phyloP scores from a whole-genome alignment of 2,888 invertebrate species.

The Morpho helenor region DNA sequence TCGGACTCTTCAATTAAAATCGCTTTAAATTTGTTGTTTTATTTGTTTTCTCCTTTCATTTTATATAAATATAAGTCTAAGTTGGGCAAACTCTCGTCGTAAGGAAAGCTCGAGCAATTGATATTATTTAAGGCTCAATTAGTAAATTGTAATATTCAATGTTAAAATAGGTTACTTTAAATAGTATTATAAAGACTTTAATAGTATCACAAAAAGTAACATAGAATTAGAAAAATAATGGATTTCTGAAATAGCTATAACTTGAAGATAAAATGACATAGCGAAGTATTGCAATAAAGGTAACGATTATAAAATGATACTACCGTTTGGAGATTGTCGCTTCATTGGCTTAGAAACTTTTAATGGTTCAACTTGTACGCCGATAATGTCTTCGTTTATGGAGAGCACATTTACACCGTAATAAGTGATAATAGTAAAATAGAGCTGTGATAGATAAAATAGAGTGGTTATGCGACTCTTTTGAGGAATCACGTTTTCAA shows the following conservation, averaged over 20 bases:
- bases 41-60: constrained; percentile 42
- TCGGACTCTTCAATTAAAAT: constrained; percentile 72
- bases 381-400: constrained; percentile 29
- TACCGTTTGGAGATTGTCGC: constrained; percentile 25
- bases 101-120: too few species aligned
- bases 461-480: too few species aligned
- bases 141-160: too few species aligned
- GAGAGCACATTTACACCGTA: constrained; percentile 13
- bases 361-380: constrained; percentile 52
- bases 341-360: constrained; percentile 59
- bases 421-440: background rate
- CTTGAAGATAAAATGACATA: constrained; percentile 4
- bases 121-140: too few species aligned
- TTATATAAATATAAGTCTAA: constrained; percentile 21
- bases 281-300: constrained; percentile 5
- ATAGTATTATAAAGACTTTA: too few species aligned
- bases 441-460: too few species aligned
- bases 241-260: too few species aligned
- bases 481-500: too few species aligned
- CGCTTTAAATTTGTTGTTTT: constrained; percentile 67
- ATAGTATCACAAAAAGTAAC: too few species aligned
- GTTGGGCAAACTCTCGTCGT: constrained; percentile 14
- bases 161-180: too few species aligned
- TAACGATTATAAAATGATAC: constrained; percentile 10
- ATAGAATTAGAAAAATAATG: too few species aligned